These are phyloP conservation scores for Meteorus colon DNA, from an alignment of 2,888 invertebrate species.

Conservation along the genomic window DNA sequence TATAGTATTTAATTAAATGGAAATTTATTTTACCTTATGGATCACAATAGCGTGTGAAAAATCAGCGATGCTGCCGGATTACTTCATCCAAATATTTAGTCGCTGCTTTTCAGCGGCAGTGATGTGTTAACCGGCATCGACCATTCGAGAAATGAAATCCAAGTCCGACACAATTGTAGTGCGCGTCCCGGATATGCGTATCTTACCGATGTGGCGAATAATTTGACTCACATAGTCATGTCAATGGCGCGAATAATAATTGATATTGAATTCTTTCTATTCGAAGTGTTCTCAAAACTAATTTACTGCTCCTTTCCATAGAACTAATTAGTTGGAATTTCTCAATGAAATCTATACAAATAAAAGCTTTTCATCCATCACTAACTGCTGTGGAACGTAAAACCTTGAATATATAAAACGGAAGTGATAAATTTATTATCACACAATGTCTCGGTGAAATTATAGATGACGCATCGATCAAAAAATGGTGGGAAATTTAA, in stretches of 20 bases:
- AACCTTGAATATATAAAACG: too few species aligned
- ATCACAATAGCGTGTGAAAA: background rate
- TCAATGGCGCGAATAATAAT: background rate
- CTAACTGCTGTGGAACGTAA: too few species aligned
- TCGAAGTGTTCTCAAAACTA: too few species aligned
- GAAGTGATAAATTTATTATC: too few species aligned
- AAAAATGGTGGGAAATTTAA: too few species aligned
- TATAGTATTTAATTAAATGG: background rate
- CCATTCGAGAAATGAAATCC: slow-evolving; percentile 29
- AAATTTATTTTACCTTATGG: slow-evolving; percentile 34
- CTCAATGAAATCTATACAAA: too few species aligned
- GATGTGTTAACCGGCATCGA: slow-evolving; percentile 37
- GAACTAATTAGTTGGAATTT: too few species aligned
- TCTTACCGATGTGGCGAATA: background rate
- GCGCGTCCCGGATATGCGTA: slow-evolving; percentile 40
- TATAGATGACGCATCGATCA: too few species aligned
- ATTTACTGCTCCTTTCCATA: too few species aligned
- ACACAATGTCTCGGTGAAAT: too few species aligned
- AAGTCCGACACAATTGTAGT: background rate
- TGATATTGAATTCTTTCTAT: too few species aligned
- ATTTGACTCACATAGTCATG: slow-evolving; percentile 9
- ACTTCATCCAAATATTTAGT: background rate
- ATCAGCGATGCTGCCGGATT: slow-evolving; percentile 38
- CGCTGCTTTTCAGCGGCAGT: background rate
- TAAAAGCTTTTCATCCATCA: too few species aligned